Conservation (phyloP, 2,797 vertebrate species). For the Leucoraja ocellata region DNA sequence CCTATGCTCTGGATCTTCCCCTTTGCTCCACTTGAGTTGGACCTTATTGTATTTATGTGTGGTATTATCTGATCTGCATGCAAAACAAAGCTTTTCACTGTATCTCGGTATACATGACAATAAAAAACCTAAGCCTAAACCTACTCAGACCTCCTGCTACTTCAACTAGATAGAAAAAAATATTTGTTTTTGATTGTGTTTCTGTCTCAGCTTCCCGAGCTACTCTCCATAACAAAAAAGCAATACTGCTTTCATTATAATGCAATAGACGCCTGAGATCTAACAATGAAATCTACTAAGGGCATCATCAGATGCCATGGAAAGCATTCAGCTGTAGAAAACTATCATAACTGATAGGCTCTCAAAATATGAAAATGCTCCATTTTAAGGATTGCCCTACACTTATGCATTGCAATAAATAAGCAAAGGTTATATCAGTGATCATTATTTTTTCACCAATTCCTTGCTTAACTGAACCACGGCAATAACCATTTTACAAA, state of each 20-base stretch:
- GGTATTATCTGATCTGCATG: too few relatives aligned
- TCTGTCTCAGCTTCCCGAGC: neutral
- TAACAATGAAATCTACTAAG: neutral
- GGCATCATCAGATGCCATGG: neutral
- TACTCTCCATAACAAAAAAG: neutral
- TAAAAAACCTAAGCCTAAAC: too few relatives aligned
- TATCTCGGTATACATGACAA: too few relatives aligned
- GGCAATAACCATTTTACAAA: neutral
- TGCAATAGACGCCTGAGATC: neutral
- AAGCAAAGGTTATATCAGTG: neutral
- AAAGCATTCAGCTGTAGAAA: neutral
- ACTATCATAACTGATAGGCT: neutral
- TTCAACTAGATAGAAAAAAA: neutral
- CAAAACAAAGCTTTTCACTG: too few relatives aligned
- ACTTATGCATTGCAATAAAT: neutral
- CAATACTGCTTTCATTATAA: neutral
- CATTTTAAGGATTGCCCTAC: neutral
- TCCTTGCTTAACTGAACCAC: neutral
- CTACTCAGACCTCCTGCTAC: neutral
- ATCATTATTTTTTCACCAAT: conserved; percentile 15
- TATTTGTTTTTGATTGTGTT: neutral
- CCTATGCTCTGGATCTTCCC: too few relatives aligned
- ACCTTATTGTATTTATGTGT: too few relatives aligned
- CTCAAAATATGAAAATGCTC: neutral
- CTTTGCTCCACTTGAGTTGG: too few relatives aligned